A percentile compares a stretch with the other conserved stretches of the same genome.
These are phyloP conservation scores for Disparrhopalites patrizii DNA, from an alignment of 2,888 invertebrate genomes.

Conservation along the genomic window DNA sequence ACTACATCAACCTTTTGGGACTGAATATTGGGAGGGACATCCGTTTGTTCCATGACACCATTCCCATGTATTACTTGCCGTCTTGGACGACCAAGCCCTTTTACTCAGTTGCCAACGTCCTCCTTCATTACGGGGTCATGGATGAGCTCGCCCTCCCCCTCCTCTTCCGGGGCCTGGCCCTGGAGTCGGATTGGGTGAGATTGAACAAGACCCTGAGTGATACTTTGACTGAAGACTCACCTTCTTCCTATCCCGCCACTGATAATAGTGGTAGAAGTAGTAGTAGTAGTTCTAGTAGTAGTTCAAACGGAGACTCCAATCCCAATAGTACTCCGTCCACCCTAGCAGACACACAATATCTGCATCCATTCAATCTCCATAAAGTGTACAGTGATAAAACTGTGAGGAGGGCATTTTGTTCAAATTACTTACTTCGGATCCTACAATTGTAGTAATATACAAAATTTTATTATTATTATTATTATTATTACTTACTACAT, in stretches of 20 bases:
- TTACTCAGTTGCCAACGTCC: constrained; percentile 49
- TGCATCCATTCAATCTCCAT: constrained; percentile 48
- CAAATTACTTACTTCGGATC: constrained; percentile 44
- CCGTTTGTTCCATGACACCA: constrained; percentile 47
- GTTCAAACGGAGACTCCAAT: background rate
- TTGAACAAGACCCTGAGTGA: constrained; percentile 42
- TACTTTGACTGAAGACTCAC: constrained; percentile 6
- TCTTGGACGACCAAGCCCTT: constrained; percentile 47
- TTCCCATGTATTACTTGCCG: constrained; percentile 49
- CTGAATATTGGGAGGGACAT: constrained; percentile 46
- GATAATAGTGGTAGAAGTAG: background rate
- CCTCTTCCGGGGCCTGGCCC: constrained; percentile 47
- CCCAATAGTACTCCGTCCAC: constrained; percentile 14
- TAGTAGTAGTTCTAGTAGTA: background rate
- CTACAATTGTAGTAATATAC: constrained; percentile 18
- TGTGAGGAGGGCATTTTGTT: constrained; percentile 45
- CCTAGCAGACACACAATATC: constrained; percentile 34
- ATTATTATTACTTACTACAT: constrained; percentile 11
- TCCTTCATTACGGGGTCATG: constrained; percentile 49
- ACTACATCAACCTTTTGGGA: constrained; percentile 45
- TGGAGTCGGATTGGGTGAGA: constrained; percentile 46
- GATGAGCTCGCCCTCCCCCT: constrained; percentile 49
- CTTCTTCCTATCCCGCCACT: background rate
- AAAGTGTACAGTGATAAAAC: constrained; percentile 45
- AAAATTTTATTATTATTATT: background rate